Evolutionary conservation across 2,113 vertebrate genomes (phyloP), one percentile per base, ranked within the genome.

Genomic region (Haplochromis burtoni): DNA sequence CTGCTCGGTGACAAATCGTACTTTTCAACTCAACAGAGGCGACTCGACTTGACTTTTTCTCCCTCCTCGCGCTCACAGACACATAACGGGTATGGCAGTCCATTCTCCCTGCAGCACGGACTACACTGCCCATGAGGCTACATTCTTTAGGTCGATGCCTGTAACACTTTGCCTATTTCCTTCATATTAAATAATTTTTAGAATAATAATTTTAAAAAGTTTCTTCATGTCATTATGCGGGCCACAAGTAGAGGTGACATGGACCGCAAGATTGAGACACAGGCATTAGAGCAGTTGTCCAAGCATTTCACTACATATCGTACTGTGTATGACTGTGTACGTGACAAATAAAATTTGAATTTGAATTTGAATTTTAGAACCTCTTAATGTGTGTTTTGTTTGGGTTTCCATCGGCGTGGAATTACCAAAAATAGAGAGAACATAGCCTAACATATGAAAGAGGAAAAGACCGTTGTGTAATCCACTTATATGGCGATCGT

Each of bases 1-100:
- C 2, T 47, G 45, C 0, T 47, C 6, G 2, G 1, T 4, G 0
- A 49, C 7, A 49, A 1, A 1, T 49, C 1, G 16, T 49, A 49
- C 47, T 4, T 47, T 47, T 47, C 45, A 0, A 14, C 38, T 42
- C 40, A n/a, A n/a, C n/a, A n/a, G n/a, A n/a, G n/a, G n/a, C n/a
- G n/a, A n/a, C n/a, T n/a, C n/a, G n/a, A n/a, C n/a, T n/a, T n/a
- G n/a, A n/a, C 45, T 17, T 47, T 47, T 8, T 17, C 45, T 8
- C 14, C 14, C 45, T 47, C 14, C 16, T 17, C 0, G 45, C 1
- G 16, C 45, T 17, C 45, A 49, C 45, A 17, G 45, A 17, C 47
- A 49, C 47, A n/a, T 51, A 0, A 51, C 8, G 4, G 47, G 2
- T 19, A 19, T 1, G 3, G 8, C 49, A n/a, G 17, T 53, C 19